These are phyloP conservation scores for Lasioglossum calceatum DNA, from an alignment of 2,888 invertebrate genomes.

Conservation along the genomic window DNA sequence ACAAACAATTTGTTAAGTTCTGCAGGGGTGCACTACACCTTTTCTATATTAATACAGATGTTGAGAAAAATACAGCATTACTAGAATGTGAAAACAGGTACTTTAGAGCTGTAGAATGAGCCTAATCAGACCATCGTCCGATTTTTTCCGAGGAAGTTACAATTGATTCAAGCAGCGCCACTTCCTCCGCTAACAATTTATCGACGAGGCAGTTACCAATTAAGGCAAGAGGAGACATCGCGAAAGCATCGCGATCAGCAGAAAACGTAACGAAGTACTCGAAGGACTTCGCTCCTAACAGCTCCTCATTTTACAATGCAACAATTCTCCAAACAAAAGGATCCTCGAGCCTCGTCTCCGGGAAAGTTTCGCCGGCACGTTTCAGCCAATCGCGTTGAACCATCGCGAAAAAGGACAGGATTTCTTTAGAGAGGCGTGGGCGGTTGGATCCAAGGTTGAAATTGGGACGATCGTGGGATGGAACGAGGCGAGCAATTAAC, in stretches of 20 bases:
- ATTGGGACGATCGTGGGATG: constrained; percentile 46
- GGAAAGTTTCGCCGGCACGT: neutral
- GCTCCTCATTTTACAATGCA: neutral
- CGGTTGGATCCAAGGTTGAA: constrained; percentile 32
- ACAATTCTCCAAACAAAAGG: neutral
- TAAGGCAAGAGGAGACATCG: neutral
- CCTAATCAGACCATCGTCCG: neutral
- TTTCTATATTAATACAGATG: no score
- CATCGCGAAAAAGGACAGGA: neutral
- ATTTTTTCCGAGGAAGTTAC: neutral
- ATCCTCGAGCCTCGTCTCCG: neutral
- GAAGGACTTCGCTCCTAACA: neutral
- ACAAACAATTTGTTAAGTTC: neutral
- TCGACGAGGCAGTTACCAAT: neutral
- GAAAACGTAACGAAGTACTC: neutral
- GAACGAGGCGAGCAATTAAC: constrained; percentile 65
- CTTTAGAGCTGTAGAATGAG: neutral
- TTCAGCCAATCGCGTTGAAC: neutral
- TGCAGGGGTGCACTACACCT: neutral
- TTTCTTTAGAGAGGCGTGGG: neutral
- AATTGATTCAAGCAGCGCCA: neutral
- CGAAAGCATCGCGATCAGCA: neutral
- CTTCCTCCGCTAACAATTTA: neutral
- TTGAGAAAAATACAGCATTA: no score
- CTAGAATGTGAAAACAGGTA: no score